phyloP scores from a whole-genome alignment of 2,888 invertebrate genomes.

The Oligia strigilis region DNA sequence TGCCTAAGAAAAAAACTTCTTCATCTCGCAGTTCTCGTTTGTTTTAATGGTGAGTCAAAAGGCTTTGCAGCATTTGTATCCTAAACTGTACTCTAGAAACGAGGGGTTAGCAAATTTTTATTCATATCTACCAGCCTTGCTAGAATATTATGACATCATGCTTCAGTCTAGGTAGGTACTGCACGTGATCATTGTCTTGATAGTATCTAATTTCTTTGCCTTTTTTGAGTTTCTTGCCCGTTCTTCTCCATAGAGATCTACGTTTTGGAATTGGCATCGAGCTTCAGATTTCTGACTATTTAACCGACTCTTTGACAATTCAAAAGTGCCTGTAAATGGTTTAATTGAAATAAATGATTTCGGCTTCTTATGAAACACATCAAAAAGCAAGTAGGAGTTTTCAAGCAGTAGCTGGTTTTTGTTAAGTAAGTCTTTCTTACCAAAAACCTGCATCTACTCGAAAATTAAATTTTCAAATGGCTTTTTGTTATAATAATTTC shows the following conservation, averaged over 20 bases:
- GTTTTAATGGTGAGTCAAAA: not conserved
- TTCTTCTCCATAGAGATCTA: not conserved
- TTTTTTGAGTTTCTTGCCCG: too few species aligned
- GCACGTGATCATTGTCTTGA: not conserved
- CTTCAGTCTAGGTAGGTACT: too few species aligned
- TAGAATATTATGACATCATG: slow-evolving; percentile 1
- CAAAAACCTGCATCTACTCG: not conserved
- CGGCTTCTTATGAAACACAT: too few species aligned
- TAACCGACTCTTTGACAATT: not conserved
- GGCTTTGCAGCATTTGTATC: not conserved
- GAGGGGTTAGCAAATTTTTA: not conserved
- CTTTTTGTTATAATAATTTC: not conserved
- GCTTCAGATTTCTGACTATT: not conserved
- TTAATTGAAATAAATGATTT: not conserved
- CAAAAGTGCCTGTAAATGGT: not conserved
- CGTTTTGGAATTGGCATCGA: not conserved
- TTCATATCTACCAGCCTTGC: not conserved
- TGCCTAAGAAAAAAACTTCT: not conserved
- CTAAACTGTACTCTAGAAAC: too few species aligned
- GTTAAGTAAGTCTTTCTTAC: not conserved
- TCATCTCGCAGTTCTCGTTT: not conserved
- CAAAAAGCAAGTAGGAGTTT: not conserved
- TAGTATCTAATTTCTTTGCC: not conserved
- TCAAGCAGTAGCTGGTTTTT: not conserved
- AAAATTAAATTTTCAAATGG: not conserved